A percentile compares a stretch with the other conserved stretches of the same genome.
Evolutionary conservation across 2,113 vertebrate species (phyloP).

Genomic region (Phalacrocorax brasilianus): DNA sequence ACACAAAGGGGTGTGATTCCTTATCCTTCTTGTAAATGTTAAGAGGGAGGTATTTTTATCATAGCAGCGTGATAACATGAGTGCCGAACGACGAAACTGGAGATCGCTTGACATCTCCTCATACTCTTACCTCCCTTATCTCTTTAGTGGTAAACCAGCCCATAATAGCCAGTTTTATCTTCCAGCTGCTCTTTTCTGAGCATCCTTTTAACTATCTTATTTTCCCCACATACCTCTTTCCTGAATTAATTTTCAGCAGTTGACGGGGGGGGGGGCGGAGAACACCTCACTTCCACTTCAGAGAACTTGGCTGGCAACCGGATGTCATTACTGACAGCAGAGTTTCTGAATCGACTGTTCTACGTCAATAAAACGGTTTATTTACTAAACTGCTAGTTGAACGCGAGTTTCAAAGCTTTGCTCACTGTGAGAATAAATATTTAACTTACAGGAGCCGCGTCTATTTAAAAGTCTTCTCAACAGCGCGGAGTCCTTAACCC

Average conservation of each 20-base stretch:
- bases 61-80: rapidly evolving
- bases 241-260: background rate
- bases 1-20: rapidly evolving
- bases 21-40: background rate
- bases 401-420: background rate
- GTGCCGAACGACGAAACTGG: background rate
- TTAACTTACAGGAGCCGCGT: background rate
- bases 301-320: background rate
- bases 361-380: background rate
- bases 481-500: background rate
- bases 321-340: background rate
- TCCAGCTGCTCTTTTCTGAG: background rate
- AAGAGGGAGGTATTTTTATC: background rate
- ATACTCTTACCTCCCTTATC: background rate
- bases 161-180: background rate
- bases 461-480: background rate
- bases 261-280: too few relatives aligned
- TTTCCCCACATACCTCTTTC: background rate
- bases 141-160: background rate
- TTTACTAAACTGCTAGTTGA: background rate
- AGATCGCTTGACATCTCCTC: background rate
- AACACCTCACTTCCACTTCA: background rate
- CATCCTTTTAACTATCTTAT: background rate
- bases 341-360: background rate
- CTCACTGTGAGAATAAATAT: background rate